Base-by-base conservation (phyloP, 2,113 vertebrate species). In the Siphamia tubifer region DNA sequence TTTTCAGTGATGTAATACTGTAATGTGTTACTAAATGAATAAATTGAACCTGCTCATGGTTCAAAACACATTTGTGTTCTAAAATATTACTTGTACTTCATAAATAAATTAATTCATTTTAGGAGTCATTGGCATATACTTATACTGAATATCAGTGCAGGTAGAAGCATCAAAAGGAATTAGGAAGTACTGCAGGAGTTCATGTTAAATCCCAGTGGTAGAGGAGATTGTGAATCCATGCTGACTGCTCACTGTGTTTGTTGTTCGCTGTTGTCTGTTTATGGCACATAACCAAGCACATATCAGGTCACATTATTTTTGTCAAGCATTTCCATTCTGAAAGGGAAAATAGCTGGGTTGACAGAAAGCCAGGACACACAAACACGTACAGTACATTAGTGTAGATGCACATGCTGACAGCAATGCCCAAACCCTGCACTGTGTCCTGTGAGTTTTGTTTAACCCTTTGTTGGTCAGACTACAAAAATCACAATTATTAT, bases 261-360 rank as follows among this genome's bases (percentile, higher is more conserved):
- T 52, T 81, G 57, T 72, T 45, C 55, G 20, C 45, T 74, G 68
- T 34, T 9, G 47, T 10, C 68, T 66, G 58, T 75, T 66, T 60
- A 53, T 80, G 73, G 56, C 69, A 64, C 60, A 31, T 20, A 20
- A 73, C 74, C 52, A 63, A 74, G 58, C 61, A 64, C 75, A 78
- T 71, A 80, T 84, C 85, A 77, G 81, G 77, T 84, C 79, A 68
- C 65, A 74, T 87, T 80, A 81, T 68, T 87, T 74, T 67, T 65
- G 73, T 72, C 68, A 47, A 81, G 68, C 51, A 54, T 55, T 70
- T 81, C 62, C 56, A 30, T 43, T 82, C 38, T 52, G 71, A 86
- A 75, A 72, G 77, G 52, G 54, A 65, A 68, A 79, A 67, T 38
- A 52, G 39, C 21, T 2, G 11, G 2, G 39, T 28, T 67, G 62